Evolutionary conservation across 2,113 vertebrate species (phyloP).

Genomic region (Cygnus buccinator): DNA sequence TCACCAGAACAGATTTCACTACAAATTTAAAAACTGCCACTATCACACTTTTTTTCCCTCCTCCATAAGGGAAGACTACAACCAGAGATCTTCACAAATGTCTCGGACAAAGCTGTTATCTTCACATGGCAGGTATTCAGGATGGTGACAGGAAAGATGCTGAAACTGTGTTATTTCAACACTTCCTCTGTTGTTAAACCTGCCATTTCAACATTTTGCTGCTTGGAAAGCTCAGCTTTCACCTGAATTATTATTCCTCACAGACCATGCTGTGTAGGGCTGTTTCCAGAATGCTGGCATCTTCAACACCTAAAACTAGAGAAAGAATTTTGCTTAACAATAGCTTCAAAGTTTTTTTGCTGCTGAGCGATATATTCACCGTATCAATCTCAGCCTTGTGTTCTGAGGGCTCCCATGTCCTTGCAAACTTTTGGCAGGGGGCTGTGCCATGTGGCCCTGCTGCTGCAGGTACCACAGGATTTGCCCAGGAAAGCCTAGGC

Average conservation of each 20-base stretch:
- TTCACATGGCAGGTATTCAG: background rate
- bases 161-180: background rate
- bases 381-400: background rate
- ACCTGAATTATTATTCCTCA: background rate
- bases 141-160: background rate
- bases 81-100: background rate
- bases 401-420: background rate
- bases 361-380: background rate
- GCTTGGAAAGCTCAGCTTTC: background rate
- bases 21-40: slow-evolving; percentile 2
- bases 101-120: background rate
- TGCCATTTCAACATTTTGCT: background rate
- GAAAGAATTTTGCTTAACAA: background rate
- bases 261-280: background rate
- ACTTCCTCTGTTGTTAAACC: background rate
- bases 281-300: background rate
- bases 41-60: background rate
- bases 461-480: background rate
- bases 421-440: background rate
- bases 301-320: background rate
- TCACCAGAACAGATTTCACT: slow-evolving; percentile 8
- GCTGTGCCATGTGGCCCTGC: background rate
- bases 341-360: background rate
- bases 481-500: background rate
- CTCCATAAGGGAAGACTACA: background rate